Percentiles rank a stretch among this genome's conserved stretches.
Conservation (phyloP, 2,113 vertebrate species). For the Clarias macrocephalus region DNA sequence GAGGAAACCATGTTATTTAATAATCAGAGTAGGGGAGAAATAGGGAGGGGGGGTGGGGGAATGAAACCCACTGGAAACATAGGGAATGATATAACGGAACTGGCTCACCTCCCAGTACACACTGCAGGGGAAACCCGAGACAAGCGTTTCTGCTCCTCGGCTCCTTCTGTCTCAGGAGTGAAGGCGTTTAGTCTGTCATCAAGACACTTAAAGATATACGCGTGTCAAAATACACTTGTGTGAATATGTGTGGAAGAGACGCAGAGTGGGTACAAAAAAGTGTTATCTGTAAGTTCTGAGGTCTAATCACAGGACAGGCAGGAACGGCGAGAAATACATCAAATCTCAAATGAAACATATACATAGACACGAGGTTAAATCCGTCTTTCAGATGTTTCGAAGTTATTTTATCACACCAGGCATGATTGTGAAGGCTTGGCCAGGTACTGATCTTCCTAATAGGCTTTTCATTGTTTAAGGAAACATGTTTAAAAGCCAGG, state of each 20-base stretch:
- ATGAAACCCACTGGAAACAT: conserved; percentile 32
- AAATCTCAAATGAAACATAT: neutral
- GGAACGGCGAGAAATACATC: neutral
- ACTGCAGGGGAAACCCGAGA: conserved; percentile 20
- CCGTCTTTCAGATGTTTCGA: conserved; percentile 48
- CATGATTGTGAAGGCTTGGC: conserved; percentile 56
- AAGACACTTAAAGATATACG: conserved; percentile 18
- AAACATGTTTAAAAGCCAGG: conserved; percentile 52
- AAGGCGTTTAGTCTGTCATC: conserved; percentile 34
- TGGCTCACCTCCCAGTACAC: conserved; percentile 25
- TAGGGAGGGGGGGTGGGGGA: conserved; percentile 24
- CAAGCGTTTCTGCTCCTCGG: conserved; percentile 7
- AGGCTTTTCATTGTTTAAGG: conserved; percentile 54
- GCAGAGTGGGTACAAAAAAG: neutral
- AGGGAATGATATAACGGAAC: conserved; percentile 28
- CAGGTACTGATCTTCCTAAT: conserved; percentile 53
- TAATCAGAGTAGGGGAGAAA: conserved; percentile 38
- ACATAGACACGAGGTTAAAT: neutral
- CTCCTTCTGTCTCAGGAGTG: conserved; percentile 26
- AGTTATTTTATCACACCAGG: conserved; percentile 18
- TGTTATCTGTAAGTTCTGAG: neutral
- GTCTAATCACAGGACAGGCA: neutral
- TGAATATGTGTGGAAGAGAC: neutral
- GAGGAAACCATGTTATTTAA: conserved; percentile 50
- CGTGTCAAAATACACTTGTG: neutral